Evolutionary conservation across 2,888 invertebrate genomes (phyloP).

Genomic region (Tenodera sinensis): DNA sequence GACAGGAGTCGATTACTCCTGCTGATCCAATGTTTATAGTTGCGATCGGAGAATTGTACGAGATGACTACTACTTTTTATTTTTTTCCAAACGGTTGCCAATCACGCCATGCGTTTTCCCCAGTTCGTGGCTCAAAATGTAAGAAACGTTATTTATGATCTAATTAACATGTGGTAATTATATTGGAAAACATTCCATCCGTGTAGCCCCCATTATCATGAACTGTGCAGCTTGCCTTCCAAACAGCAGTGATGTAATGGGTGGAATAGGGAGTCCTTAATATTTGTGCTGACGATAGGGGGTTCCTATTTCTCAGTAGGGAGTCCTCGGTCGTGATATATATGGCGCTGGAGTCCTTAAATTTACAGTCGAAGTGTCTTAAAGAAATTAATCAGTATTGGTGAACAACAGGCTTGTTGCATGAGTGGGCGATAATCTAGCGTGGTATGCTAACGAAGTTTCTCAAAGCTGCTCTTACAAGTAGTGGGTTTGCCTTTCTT

Average conservation of each 20-base stretch:
- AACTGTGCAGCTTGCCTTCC: neutral
- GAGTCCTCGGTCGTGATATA: neutral
- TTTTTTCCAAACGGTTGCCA: slow-evolving; percentile 5
- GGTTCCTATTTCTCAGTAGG: slow-evolving; percentile 9
- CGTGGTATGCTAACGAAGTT: neutral
- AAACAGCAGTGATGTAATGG: neutral
- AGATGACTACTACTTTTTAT: neutral
- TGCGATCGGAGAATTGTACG: neutral
- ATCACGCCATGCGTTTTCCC: neutral
- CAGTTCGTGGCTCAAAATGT: neutral
- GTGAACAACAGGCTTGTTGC: neutral
- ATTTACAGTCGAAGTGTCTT: neutral
- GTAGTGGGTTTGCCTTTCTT: neutral
- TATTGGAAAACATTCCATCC: slow-evolving; percentile 10
- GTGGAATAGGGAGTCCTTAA: slow-evolving; percentile 1
- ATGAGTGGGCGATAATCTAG: neutral
- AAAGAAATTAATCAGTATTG: neutral
- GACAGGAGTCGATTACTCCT: neutral
- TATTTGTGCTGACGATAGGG: slow-evolving; percentile 16
- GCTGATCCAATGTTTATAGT: neutral
- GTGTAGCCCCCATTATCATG: neutral
- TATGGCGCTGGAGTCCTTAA: slow-evolving; percentile 1
- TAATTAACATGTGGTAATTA: slow-evolving; percentile 28
- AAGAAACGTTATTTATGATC: slow-evolving; percentile 11
- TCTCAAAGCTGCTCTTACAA: neutral